These are phyloP conservation scores for Hypomecis punctinalis DNA, from an alignment of 2,888 invertebrate species.

Conservation along the genomic window DNA sequence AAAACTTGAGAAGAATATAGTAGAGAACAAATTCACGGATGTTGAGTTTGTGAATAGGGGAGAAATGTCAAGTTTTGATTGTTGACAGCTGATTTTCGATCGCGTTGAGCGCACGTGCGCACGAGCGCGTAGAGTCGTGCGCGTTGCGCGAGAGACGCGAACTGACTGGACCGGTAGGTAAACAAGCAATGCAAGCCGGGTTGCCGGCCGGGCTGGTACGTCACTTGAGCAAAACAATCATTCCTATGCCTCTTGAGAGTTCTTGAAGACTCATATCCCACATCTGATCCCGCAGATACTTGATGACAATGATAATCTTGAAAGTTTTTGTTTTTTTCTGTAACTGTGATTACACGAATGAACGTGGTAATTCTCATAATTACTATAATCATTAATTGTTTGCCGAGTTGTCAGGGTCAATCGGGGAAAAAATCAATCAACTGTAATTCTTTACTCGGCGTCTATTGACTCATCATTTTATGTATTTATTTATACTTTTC, in stretches of 20 bases:
- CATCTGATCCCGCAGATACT: not conserved
- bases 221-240: constrained; percentile 4
- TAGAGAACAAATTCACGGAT: constrained; percentile 30
- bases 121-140: constrained; percentile 64
- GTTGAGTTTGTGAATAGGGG: constrained; percentile 56
- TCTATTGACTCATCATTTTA: too few species aligned
- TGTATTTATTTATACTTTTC: too few species aligned
- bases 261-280: not conserved
- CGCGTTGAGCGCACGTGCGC: constrained; percentile 68
- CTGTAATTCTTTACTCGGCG: too few species aligned
- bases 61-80: constrained; percentile 66
- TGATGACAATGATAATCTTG: too few species aligned
- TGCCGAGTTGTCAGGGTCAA: too few species aligned
- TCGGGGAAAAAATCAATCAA: too few species aligned
- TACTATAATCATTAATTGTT: too few species aligned
- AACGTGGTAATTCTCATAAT: too few species aligned
- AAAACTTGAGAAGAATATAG: constrained; percentile 29
- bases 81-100: constrained; percentile 74
- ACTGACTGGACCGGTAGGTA: constrained; percentile 63
- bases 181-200: constrained; percentile 38
- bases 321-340: too few species aligned
- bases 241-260: not conserved
- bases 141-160: constrained; percentile 66
- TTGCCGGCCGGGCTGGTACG: constrained; percentile 29
- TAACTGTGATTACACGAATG: too few species aligned